phyloP scores from a whole-genome alignment of 64 coral and sea anemone species.

The Acropora yongei region DNA sequence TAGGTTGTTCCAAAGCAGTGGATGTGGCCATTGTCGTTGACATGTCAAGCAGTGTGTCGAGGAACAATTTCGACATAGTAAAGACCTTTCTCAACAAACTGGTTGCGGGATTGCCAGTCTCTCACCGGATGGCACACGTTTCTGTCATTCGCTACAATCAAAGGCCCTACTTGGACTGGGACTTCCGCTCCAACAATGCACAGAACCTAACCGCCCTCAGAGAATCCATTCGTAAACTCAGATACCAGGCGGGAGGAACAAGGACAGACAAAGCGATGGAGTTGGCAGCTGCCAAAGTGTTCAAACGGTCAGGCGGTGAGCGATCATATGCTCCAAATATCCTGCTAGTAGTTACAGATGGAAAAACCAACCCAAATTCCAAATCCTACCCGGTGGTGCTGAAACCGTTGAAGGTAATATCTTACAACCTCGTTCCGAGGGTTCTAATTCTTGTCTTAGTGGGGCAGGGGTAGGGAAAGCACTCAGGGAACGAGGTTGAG shows the following conservation, averaged over 20 bases:
- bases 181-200: slow-evolving; percentile 1
- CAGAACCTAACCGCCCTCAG: not conserved
- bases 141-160: slow-evolving; percentile 51
- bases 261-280: slow-evolving; percentile 38
- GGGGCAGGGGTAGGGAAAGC: too few relatives aligned
- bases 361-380: slow-evolving; percentile 18
- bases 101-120: not conserved
- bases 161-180: slow-evolving; percentile 13
- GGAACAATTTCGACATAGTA: slow-evolving; percentile 5
- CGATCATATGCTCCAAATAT: not conserved
- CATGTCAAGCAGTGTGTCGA: slow-evolving; percentile 35
- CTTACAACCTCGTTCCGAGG: too few relatives aligned
- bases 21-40: slow-evolving; percentile 61
- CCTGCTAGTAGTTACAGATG: slow-evolving; percentile 48
- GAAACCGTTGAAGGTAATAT: slow-evolving; percentile 6
- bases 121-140: slow-evolving; percentile 12
- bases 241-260: slow-evolving; percentile 49
- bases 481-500: too few relatives aligned
- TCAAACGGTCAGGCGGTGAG: not conserved
- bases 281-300: too few relatives aligned
- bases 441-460: too few relatives aligned
- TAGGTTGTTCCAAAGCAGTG: slow-evolving; percentile 26
- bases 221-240: not conserved
- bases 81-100: slow-evolving; percentile 22
- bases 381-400: not conserved